These are phyloP conservation scores for Eristalinus aeneus DNA, from an alignment of 2,888 invertebrate species.

Conservation along the genomic window DNA sequence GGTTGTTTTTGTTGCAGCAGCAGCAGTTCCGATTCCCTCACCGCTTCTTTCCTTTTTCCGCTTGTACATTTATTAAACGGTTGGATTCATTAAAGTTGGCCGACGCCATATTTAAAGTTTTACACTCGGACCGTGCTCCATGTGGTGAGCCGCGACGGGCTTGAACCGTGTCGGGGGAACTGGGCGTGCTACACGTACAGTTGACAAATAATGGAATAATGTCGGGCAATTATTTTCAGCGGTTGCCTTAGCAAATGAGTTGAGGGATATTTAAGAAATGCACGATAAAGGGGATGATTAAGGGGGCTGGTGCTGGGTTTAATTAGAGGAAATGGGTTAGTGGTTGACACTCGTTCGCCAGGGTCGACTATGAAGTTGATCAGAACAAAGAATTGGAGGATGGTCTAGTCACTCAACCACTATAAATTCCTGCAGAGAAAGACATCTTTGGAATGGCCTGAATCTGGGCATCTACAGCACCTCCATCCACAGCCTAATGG, in stretches of 20 bases:
- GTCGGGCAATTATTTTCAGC: conserved; percentile 54
- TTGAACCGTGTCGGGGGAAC: neutral
- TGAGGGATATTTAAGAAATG: conserved; percentile 22
- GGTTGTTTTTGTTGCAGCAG: conserved; percentile 28
- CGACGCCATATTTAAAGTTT: conserved; percentile 65
- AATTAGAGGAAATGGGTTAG: conserved; percentile 42
- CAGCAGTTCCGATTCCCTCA: neutral
- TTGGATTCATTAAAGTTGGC: conserved; percentile 64
- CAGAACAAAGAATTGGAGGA: too few species aligned
- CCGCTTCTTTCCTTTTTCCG: conserved; percentile 38
- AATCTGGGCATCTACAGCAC: neutral
- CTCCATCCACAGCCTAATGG: neutral
- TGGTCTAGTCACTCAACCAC: too few species aligned
- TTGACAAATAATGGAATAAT: conserved; percentile 57
- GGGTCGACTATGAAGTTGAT: too few species aligned
- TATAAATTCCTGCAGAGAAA: neutral
- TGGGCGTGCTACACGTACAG: neutral
- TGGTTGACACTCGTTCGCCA: conserved; percentile 17
- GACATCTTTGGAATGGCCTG: neutral
- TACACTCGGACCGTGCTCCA: conserved; percentile 20
- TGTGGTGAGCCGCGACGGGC: neutral
- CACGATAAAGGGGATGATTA: conserved; percentile 10
- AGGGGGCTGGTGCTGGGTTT: neutral
- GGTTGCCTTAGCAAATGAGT: conserved; percentile 35
- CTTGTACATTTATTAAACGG: conserved; percentile 66